Evolutionary conservation across 2,113 vertebrate genomes (phyloP).

Genomic region (Scolopax mira): DNA sequence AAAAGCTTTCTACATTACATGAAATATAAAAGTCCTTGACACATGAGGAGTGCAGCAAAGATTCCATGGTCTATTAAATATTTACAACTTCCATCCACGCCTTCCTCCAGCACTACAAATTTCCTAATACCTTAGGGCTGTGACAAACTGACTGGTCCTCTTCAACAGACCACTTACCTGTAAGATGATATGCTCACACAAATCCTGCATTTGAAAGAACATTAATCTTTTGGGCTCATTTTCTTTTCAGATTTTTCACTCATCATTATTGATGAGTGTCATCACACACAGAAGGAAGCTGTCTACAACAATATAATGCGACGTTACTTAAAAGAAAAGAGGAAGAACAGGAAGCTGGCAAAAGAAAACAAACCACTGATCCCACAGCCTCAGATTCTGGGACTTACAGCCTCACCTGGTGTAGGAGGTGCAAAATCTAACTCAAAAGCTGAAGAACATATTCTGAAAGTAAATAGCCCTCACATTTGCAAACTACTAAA

Average conservation of each 20-base stretch:
- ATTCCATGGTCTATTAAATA: neutral
- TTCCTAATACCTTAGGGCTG: neutral
- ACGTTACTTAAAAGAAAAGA: conserved; percentile 87
- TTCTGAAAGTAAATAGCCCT: conserved; percentile 83
- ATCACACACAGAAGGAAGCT: conserved; percentile 92
- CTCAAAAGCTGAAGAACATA: conserved; percentile 87
- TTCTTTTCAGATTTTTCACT: conserved; percentile 85
- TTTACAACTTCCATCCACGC: neutral
- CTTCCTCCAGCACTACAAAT: neutral
- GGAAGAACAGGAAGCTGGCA: conserved; percentile 71
- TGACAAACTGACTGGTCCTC: neutral
- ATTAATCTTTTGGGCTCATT: neutral
- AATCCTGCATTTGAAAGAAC: neutral
- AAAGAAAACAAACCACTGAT: conserved; percentile 76
- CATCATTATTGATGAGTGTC: conserved; percentile 95
- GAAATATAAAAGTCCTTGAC: neutral
- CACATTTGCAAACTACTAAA: neutral
- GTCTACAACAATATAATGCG: conserved; percentile 96
- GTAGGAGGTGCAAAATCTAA: conserved; percentile 84
- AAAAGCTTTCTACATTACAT: neutral
- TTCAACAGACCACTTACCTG: neutral
- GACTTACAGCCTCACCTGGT: conserved; percentile 92
- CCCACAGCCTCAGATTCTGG: conserved; percentile 88
- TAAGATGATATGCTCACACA: neutral
- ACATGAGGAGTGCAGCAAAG: neutral